A percentile compares a stretch with the other conserved stretches of the same genome.
phyloP scores from a whole-genome alignment of 2,888 invertebrate species.

The Halictus quadricinctus region DNA sequence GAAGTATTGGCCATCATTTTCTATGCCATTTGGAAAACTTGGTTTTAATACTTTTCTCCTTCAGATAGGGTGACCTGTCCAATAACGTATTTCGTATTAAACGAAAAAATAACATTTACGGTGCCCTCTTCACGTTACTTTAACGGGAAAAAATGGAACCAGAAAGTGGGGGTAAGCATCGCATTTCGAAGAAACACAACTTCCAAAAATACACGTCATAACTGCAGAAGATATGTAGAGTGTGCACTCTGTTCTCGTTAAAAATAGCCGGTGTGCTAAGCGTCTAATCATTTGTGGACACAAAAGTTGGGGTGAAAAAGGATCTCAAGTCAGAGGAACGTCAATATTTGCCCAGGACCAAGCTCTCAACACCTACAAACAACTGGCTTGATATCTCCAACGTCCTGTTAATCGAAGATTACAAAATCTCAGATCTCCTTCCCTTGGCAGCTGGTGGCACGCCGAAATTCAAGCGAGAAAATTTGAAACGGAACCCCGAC shows the following conservation, averaged over 20 bases:
- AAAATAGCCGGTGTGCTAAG: background rate
- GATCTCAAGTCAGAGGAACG: background rate
- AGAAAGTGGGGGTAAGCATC: background rate
- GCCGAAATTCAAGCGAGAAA: too few relatives aligned
- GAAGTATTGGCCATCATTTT: too few relatives aligned
- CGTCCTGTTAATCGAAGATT: background rate
- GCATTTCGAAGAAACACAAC: background rate
- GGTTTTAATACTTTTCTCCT: too few relatives aligned
- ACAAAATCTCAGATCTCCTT: background rate
- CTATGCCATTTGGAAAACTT: too few relatives aligned
- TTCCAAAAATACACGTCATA: background rate
- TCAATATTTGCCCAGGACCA: background rate
- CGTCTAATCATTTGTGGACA: slow-evolving; percentile 4
- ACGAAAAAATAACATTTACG: too few relatives aligned
- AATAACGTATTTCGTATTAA: too few relatives aligned
- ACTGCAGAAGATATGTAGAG: background rate
- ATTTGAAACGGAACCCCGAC: background rate
- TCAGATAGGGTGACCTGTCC: too few relatives aligned
- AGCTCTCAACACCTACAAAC: background rate
- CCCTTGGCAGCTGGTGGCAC: background rate
- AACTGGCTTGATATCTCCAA: background rate
- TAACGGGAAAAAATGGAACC: background rate
- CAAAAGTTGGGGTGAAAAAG: background rate
- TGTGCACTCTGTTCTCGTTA: background rate
- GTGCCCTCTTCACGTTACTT: background rate